Evolutionary conservation across 2,113 vertebrate genomes (phyloP).

Genomic region (Microtus richardsoni): DNA sequence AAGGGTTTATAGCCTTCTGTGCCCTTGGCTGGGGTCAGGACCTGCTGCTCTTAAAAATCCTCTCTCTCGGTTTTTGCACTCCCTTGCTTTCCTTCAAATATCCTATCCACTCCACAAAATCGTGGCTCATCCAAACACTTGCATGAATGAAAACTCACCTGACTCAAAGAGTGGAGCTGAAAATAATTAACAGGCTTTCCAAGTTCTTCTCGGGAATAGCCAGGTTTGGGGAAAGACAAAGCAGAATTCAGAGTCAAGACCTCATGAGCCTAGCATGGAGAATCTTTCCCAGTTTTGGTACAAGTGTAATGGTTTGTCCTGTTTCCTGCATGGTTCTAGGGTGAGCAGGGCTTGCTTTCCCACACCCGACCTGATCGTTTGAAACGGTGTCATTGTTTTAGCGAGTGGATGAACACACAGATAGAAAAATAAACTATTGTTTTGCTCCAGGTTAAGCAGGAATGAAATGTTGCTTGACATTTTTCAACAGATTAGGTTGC

Average conservation of each 20-base stretch:
- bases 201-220: background rate
- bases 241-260: background rate
- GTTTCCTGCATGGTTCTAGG: background rate
- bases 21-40: background rate
- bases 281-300: background rate
- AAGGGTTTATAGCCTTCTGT: constrained; percentile 58
- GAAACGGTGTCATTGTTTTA: background rate
- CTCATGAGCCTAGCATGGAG: background rate
- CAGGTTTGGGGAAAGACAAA: background rate
- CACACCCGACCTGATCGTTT: background rate
- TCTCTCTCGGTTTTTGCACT: accelerated
- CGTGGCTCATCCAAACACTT: background rate
- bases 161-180: background rate
- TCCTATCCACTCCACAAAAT: background rate
- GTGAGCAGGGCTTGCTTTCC: background rate
- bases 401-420: background rate
- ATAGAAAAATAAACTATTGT: constrained; percentile 19
- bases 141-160: background rate
- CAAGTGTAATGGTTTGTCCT: background rate
- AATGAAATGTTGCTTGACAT: constrained; percentile 25
- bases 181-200: background rate
- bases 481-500: constrained; percentile 25
- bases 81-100: background rate
- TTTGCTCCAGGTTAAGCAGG: constrained; percentile 33
- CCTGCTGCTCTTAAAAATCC: background rate